A percentile compares a stretch with the other conserved stretches of the same genome.
These are phyloP conservation scores for Heliconius congener DNA, from an alignment of 1,140 invertebrate species.

Conservation along the genomic window DNA sequence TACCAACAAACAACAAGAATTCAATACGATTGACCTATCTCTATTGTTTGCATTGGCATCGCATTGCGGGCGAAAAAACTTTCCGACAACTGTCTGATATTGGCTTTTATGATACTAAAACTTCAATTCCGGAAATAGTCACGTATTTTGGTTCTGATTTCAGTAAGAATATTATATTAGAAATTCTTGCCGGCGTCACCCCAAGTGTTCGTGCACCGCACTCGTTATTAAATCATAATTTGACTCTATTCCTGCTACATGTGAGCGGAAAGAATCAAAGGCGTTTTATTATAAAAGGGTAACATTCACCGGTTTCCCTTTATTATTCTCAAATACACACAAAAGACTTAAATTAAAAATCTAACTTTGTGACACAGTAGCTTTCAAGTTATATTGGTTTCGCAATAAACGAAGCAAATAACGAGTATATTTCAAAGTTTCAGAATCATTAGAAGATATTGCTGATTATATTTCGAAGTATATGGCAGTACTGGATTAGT, in stretches of 20 bases:
- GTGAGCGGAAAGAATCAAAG: constrained; percentile 13
- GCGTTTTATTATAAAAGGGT: constrained; percentile 10
- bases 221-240: constrained; percentile 36
- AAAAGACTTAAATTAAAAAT: constrained; percentile 14
- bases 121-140: constrained; percentile 36
- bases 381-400: constrained; percentile 10
- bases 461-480: neutral
- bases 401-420: neutral
- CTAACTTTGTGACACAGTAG: constrained; percentile 12
- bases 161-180: constrained; percentile 32
- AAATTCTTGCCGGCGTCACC: constrained; percentile 29
- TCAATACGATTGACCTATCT: constrained; percentile 12
- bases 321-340: neutral
- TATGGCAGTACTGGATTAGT: neutral
- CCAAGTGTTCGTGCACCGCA: constrained; percentile 22
- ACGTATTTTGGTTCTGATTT: constrained; percentile 33
- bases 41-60: constrained; percentile 26
- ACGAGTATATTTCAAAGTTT: neutral
- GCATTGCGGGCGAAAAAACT: constrained; percentile 22
- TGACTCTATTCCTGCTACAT: constrained; percentile 20
- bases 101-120: constrained; percentile 36
- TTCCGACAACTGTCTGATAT: constrained; percentile 21
- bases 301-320: neutral
- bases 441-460: neutral
- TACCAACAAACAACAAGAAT: constrained; percentile 14